Evolutionary conservation across 2,888 invertebrate genomes (phyloP).

Genomic region (Rosalia funebris): DNA sequence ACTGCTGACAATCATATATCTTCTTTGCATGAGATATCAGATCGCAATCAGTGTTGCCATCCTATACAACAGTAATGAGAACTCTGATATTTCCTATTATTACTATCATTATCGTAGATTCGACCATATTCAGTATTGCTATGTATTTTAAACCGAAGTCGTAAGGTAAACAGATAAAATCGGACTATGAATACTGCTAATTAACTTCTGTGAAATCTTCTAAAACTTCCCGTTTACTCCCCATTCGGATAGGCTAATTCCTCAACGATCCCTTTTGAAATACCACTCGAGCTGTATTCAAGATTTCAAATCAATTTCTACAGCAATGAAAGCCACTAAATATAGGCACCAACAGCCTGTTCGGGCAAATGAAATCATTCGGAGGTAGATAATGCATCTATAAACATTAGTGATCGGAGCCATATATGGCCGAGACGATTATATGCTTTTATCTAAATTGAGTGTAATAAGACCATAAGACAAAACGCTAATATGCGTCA

Average conservation of each 20-base stretch:
- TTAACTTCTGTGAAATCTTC: background rate
- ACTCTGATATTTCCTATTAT: too few relatives aligned
- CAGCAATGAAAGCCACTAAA: too few relatives aligned
- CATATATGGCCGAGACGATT: background rate
- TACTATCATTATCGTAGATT: too few relatives aligned
- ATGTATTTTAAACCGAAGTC: too few relatives aligned
- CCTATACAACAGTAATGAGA: too few relatives aligned
- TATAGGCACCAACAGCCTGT: background rate
- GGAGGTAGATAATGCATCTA: background rate
- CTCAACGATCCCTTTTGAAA: background rate
- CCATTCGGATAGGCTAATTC: background rate
- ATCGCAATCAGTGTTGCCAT: too few relatives aligned
- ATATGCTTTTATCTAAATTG: conserved; percentile 20
- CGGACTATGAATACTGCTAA: too few relatives aligned
- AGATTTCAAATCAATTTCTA: background rate
- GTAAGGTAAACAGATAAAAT: too few relatives aligned
- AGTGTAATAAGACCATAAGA: conserved; percentile 6
- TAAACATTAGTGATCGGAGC: background rate
- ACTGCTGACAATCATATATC: too few relatives aligned
- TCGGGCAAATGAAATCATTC: background rate
- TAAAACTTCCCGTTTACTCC: background rate
- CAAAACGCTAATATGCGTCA: conserved; percentile 15
- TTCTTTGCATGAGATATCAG: too few relatives aligned
- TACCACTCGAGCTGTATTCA: too few relatives aligned
- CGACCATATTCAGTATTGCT: too few relatives aligned